Conservation (phyloP, 1,140 invertebrate genomes). For the Diorhabda carinulata region DNA sequence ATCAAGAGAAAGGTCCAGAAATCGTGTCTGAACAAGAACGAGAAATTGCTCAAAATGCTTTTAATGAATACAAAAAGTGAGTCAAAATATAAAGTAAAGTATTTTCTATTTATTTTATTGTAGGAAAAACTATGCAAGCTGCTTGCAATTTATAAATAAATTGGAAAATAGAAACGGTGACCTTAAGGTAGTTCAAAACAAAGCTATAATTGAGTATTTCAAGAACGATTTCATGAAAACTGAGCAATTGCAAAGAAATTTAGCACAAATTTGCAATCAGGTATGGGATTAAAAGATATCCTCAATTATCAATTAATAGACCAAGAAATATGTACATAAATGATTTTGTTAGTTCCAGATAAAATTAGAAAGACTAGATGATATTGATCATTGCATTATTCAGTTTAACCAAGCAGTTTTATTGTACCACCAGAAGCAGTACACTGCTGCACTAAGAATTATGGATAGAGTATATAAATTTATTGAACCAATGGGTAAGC, state of each 20-base stretch:
- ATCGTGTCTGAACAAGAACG: conserved; percentile 39
- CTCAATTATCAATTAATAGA: no score
- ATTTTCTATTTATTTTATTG: conserved; percentile 24
- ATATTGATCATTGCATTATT: conserved; percentile 66
- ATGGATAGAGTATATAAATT: conserved; percentile 70
- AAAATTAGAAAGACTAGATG: conserved; percentile 58
- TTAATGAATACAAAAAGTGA: conserved; percentile 45
- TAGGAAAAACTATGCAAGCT: conserved; percentile 52
- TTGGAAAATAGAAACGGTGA: conserved; percentile 58
- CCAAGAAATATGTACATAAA: no score
- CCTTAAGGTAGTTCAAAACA: conserved; percentile 69
- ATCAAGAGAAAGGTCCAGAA: conserved; percentile 25
- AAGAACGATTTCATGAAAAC: conserved; percentile 67
- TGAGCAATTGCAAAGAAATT: conserved; percentile 64
- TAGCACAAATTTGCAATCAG: conserved; percentile 60
- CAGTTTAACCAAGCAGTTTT: conserved; percentile 81
- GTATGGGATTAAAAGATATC: conserved; percentile 30
- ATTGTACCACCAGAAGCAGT: conserved; percentile 75
- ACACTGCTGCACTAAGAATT: conserved; percentile 67
- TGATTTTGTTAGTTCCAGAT: conserved; percentile 46
- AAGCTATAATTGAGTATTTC: conserved; percentile 68
- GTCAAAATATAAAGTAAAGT: conserved; percentile 1
- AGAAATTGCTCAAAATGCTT: conserved; percentile 39
- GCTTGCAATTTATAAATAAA: conserved; percentile 58
- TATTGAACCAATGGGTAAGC: conserved; percentile 72